Evolutionary conservation across 2,113 vertebrate genomes (phyloP).

Genomic region (Pteropus alecto): DNA sequence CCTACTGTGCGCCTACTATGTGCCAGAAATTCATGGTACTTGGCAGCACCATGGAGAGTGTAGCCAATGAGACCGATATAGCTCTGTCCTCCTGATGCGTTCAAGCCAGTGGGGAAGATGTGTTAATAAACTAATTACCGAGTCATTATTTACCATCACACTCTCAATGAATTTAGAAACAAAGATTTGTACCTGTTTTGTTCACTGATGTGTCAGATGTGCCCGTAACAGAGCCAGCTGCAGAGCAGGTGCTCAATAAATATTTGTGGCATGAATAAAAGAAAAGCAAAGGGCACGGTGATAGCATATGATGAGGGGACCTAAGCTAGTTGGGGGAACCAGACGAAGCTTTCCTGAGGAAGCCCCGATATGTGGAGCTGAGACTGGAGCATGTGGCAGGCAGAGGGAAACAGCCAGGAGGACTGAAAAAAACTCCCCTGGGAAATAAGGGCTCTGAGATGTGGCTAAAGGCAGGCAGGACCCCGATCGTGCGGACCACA

Average conservation of each 20-base stretch:
- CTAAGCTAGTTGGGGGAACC: background rate
- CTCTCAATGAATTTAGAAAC: background rate
- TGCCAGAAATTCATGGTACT: fast-evolving
- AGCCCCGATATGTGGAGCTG: fast-evolving
- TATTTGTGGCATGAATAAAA: background rate
- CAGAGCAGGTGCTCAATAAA: background rate
- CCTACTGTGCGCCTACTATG: background rate
- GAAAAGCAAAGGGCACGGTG: background rate
- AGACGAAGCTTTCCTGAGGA: background rate
- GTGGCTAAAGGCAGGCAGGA: background rate
- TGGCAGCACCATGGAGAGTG: background rate
- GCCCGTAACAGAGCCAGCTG: background rate
- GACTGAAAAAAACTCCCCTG: background rate
- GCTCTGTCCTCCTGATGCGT: background rate
- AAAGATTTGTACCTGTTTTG: background rate
- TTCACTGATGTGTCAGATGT: background rate
- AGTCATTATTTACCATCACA: background rate
- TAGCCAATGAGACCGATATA: fast-evolving
- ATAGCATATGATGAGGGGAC: background rate
- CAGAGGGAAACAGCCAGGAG: background rate
- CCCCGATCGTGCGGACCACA: fast-evolving
- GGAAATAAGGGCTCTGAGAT: background rate
- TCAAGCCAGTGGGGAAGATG: background rate
- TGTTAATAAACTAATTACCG: fast-evolving
- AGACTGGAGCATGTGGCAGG: background rate